These are phyloP conservation scores for Zygogramma bicolorata DNA, from an alignment of 2,888 invertebrate genomes.

Conservation along the genomic window DNA sequence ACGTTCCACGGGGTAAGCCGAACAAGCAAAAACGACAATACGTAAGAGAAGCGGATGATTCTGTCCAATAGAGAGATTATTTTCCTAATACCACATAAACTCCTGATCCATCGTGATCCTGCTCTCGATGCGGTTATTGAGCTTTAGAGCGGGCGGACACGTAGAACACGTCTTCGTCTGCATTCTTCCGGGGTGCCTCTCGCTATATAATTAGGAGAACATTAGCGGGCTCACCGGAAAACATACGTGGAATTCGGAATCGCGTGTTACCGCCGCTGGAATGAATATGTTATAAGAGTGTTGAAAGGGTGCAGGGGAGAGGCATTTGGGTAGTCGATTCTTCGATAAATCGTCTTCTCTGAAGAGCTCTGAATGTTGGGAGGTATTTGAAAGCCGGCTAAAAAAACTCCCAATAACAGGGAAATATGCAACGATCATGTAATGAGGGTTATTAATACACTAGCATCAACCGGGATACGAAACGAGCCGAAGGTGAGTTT, in stretches of 20 bases:
- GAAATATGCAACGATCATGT: too few relatives aligned
- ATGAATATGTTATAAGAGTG: conserved; percentile 24
- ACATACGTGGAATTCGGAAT: conserved; percentile 33
- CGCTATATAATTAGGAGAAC: conserved; percentile 37
- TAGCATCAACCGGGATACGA: too few relatives aligned
- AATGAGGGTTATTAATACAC: too few relatives aligned
- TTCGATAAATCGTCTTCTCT: too few relatives aligned
- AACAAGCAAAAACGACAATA: not conserved
- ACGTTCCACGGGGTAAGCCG: not conserved
- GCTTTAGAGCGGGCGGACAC: not conserved
- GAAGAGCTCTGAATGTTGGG: too few relatives aligned
- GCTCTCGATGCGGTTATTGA: not conserved
- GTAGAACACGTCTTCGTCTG: conserved; percentile 24
- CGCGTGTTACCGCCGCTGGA: conserved; percentile 4
- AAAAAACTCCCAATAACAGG: too few relatives aligned
- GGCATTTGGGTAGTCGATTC: too few relatives aligned
- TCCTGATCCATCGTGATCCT: conserved; percentile 1
- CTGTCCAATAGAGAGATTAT: not conserved
- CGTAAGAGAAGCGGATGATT: not conserved
- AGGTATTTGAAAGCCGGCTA: too few relatives aligned
- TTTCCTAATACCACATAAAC: not conserved
- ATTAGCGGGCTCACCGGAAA: conserved; percentile 33
- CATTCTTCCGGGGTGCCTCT: conserved; percentile 31
- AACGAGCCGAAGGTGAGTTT: too few relatives aligned
- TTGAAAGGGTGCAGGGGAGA: conserved; percentile 1